These are phyloP conservation scores for Graptemys geographica DNA, from an alignment of 2,797 vertebrate genomes.

Conservation along the genomic window DNA sequence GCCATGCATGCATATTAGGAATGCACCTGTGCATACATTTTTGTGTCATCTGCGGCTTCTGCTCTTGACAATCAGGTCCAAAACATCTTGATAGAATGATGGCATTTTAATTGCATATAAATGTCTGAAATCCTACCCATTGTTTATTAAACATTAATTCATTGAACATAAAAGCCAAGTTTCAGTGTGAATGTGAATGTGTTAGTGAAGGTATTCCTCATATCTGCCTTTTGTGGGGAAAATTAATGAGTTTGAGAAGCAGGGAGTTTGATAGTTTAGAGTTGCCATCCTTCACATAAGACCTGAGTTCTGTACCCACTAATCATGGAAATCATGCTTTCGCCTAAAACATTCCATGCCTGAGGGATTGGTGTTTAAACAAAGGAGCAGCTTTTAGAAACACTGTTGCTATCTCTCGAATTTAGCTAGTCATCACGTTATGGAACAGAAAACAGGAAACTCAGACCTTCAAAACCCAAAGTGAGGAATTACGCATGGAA, in stretches of 20 bases:
- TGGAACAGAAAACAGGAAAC: slow-evolving; percentile 31
- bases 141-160: neutral
- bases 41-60: neutral
- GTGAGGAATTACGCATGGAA: neutral
- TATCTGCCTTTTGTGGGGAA: neutral
- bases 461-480: slow-evolving; percentile 30
- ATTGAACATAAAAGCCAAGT: neutral
- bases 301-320: neutral
- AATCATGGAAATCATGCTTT: neutral
- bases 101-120: neutral
- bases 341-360: neutral
- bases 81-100: neutral
- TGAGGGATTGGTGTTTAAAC: neutral
- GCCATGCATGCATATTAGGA: neutral
- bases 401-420: neutral
- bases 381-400: slow-evolving; percentile 29
- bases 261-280: neutral
- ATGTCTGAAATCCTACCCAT: neutral
- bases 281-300: neutral
- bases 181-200: neutral
- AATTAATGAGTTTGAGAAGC: slow-evolving; percentile 14
- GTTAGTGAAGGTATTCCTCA: neutral
- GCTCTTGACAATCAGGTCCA: neutral
- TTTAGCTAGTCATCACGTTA: neutral
- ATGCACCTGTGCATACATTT: neutral